These are phyloP conservation scores for Hemiscyllium ocellatum DNA, from an alignment of 2,113 vertebrate species.

Conservation along the genomic window DNA sequence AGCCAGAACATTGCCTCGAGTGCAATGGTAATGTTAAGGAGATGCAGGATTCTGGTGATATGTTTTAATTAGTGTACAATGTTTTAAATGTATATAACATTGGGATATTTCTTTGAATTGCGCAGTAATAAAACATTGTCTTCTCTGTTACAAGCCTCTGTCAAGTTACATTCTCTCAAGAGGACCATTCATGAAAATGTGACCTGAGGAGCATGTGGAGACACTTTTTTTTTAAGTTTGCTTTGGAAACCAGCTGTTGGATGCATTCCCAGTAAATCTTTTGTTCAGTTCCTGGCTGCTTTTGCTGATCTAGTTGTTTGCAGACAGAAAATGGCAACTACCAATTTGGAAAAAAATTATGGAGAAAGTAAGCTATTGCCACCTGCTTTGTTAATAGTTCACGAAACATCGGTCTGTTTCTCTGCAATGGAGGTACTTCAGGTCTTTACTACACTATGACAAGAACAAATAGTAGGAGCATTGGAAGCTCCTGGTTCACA, in stretches of 20 bases:
- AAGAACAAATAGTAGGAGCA: background rate
- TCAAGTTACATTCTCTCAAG: background rate
- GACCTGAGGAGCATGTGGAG: background rate
- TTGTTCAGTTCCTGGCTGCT: slow-evolving; percentile 5
- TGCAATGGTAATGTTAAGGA: background rate
- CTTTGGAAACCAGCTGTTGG: background rate
- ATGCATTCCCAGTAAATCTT: background rate
- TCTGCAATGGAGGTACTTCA: background rate
- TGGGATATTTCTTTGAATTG: background rate
- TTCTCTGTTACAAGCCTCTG: background rate
- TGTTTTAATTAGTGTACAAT: background rate
- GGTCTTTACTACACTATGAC: background rate
- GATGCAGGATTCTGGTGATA: background rate
- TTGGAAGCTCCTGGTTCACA: background rate
- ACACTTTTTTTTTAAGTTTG: background rate
- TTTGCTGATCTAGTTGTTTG: background rate
- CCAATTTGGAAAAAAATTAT: slow-evolving; percentile 6
- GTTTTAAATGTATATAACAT: background rate
- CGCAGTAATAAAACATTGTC: background rate
- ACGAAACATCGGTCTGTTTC: background rate
- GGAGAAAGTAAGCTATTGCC: background rate
- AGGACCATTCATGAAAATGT: background rate
- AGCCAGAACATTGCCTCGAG: background rate
- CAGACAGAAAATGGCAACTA: slow-evolving; percentile 26
- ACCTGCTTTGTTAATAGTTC: background rate